Conservation (phyloP, 2,888 invertebrate genomes). For the Chymomyza caudatula region DNA sequence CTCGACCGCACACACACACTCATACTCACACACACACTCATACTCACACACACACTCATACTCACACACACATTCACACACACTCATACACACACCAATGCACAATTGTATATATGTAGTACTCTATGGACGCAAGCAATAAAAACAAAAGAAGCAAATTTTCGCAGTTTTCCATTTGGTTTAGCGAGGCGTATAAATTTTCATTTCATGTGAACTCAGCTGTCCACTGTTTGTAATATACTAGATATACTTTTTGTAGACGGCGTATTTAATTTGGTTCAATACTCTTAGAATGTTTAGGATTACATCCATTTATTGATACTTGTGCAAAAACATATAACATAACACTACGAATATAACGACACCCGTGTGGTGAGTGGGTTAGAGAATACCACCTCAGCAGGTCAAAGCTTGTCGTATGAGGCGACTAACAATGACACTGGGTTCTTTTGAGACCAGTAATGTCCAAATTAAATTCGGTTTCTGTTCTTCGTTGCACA, state of each 20-base stretch:
- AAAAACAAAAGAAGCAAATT: background rate
- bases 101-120: too few species aligned
- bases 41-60: background rate
- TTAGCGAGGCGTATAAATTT: slow-evolving; percentile 6
- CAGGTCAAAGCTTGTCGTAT: too few species aligned
- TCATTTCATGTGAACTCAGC: slow-evolving; percentile 7
- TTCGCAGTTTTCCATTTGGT: background rate
- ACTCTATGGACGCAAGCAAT: background rate
- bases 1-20: background rate
- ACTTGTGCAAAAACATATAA: too few species aligned
- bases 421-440: too few species aligned
- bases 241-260: background rate
- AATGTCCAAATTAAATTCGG: too few species aligned
- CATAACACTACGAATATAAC: too few species aligned
- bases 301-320: too few species aligned
- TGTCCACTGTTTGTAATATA: background rate
- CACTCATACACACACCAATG: background rate
- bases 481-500: too few species aligned
- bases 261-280: background rate
- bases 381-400: too few species aligned
- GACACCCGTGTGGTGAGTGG: too few species aligned
- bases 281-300: background rate
- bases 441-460: too few species aligned
- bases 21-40: background rate
- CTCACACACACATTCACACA: background rate